These are phyloP conservation scores for Suricata suricatta DNA, from an alignment of 2,113 vertebrate genomes.

Conservation along the genomic window DNA sequence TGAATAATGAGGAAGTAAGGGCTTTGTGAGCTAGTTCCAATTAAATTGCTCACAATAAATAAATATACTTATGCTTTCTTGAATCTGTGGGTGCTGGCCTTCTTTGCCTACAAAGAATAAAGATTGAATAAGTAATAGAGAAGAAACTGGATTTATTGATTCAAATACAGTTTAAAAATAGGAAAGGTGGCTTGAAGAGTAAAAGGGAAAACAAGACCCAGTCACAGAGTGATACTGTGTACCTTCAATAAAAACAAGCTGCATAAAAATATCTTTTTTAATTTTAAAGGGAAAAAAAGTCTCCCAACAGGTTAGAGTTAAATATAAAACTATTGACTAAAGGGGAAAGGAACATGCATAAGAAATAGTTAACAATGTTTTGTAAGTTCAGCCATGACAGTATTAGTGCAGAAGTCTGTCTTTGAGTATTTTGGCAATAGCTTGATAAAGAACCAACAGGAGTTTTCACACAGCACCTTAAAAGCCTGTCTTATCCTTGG, in stretches of 20 bases:
- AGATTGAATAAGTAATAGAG: not conserved
- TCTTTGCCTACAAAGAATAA: conserved; percentile 25
- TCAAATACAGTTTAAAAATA: conserved; percentile 46
- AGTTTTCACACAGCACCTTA: conserved; percentile 77
- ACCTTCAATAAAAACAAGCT: not conserved
- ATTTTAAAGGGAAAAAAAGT: not conserved
- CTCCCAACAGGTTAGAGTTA: conserved; percentile 61
- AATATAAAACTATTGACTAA: conserved; percentile 37
- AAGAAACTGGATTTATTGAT: conserved; percentile 4
- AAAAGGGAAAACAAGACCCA: not conserved
- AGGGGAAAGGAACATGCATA: conserved; percentile 7
- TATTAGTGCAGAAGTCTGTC: conserved; percentile 15
- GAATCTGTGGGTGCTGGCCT: not conserved
- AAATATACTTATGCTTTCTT: conserved; percentile 30
- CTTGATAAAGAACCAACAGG: conserved; percentile 59
- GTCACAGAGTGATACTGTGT: not conserved
- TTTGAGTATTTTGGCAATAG: conserved; percentile 62
- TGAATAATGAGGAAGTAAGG: conserved; percentile 52
- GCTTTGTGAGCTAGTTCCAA: not conserved
- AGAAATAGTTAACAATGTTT: conserved; percentile 72
- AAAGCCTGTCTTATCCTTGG: conserved; percentile 76
- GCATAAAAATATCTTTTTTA: not conserved
- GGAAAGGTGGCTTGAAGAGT: not conserved
- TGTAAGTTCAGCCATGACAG: not conserved
- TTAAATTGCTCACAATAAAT: conserved; percentile 52